phyloP scores from a whole-genome alignment of 2,797 vertebrate species.

The Hippopotamyrus pictus region DNA sequence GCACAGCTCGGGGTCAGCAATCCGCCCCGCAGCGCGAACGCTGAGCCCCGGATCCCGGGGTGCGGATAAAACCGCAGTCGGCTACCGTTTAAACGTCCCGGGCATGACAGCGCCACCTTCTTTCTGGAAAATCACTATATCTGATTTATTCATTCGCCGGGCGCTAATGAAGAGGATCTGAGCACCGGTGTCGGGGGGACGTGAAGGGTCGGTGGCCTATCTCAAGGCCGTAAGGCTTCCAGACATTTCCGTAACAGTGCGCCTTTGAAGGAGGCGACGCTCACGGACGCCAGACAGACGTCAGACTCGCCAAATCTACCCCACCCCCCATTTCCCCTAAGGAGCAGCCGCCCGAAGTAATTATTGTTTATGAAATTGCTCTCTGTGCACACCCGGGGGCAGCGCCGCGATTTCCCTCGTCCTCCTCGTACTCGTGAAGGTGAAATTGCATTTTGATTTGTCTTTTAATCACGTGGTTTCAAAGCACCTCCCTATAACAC shows the following conservation, averaged over 20 bases:
- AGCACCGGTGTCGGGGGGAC: not conserved
- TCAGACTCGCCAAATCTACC: not conserved
- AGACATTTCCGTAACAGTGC: not conserved
- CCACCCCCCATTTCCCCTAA: not conserved
- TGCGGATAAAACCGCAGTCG: not conserved
- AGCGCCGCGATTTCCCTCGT: not conserved
- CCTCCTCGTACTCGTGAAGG: not conserved
- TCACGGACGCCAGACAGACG: not conserved
- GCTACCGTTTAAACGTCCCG: not conserved
- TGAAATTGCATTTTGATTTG: not conserved
- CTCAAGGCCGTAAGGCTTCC: not conserved
- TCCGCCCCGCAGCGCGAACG: not conserved
- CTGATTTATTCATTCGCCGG: not conserved
- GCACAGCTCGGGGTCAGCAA: not conserved
- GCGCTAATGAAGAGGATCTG: not conserved
- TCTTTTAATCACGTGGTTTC: not conserved
- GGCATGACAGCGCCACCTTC: not conserved
- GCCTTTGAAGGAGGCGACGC: not conserved
- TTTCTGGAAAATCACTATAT: not conserved
- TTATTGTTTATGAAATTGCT: slow-evolving; percentile 10
- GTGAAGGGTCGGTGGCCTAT: not conserved
- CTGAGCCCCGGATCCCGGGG: not conserved
- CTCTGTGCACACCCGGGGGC: too few species aligned
- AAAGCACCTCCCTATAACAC: not conserved
- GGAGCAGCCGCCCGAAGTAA: not conserved